These are phyloP conservation scores for Stenchaetothrips biformis DNA, from an alignment of 2,888 invertebrate genomes.

Conservation along the genomic window DNA sequence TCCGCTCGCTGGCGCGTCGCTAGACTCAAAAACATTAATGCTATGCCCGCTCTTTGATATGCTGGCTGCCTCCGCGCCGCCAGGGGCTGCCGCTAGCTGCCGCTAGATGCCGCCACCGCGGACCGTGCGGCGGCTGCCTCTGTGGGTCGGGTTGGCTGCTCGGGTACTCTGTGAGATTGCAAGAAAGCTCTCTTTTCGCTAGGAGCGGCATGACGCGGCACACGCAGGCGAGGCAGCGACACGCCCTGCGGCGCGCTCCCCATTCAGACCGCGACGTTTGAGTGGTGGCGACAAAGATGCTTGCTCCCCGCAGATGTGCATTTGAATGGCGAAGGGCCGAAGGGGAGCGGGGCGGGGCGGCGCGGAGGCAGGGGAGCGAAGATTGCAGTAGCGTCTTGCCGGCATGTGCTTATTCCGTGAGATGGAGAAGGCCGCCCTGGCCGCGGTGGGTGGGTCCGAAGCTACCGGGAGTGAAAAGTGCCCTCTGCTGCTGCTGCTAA, in stretches of 20 bases:
- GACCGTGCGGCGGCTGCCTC: not conserved
- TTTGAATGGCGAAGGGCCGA: not conserved
- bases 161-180: slow-evolving; percentile 16
- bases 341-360: slow-evolving; percentile 5
- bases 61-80: not conserved
- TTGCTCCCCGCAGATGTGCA: slow-evolving; percentile 2
- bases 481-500: too few species aligned
- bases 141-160: not conserved
- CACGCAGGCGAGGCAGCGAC: not conserved
- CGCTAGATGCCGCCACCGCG: not conserved
- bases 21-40: too few species aligned
- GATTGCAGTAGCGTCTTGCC: too few species aligned
- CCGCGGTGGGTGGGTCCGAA: too few species aligned
- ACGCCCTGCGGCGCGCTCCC: not conserved
- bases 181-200: not conserved
- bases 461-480: too few species aligned
- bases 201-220: not conserved
- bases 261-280: not conserved
- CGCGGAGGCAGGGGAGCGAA: not conserved
- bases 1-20: not conserved
- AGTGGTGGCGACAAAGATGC: not conserved
- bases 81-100: not conserved
- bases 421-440: too few species aligned
- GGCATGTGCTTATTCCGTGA: too few species aligned
- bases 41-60: not conserved